Evolutionary conservation across 2,888 invertebrate genomes (phyloP).

Genomic region (Kuschelorhynchus macadamiae): DNA sequence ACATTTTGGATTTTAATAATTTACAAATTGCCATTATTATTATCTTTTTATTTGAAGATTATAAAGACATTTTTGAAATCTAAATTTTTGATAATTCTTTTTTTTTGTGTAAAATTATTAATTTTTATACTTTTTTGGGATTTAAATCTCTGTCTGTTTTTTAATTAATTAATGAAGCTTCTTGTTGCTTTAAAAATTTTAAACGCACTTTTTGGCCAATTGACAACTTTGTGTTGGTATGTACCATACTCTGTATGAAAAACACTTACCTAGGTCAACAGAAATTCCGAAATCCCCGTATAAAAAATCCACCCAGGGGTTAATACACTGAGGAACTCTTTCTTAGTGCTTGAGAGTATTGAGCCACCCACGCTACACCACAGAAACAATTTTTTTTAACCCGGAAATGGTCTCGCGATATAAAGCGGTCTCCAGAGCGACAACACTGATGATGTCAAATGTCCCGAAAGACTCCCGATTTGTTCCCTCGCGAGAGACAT

Average conservation of each 20-base stretch:
- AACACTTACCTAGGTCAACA: conserved; percentile 44
- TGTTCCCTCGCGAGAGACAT: conserved; percentile 56
- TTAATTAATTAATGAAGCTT: too few species aligned
- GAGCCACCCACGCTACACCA: conserved; percentile 35
- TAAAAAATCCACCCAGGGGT: conserved; percentile 25
- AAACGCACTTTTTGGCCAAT: too few species aligned
- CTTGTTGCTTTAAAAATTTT: too few species aligned
- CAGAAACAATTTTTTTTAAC: conserved; percentile 39
- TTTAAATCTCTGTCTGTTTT: too few species aligned
- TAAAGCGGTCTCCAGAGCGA: conserved; percentile 47
- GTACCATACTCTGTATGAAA: not conserved
- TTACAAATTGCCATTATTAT: too few species aligned
- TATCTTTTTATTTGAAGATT: too few species aligned
- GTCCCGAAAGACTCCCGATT: conserved; percentile 62
- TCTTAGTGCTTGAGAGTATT: conserved; percentile 9
- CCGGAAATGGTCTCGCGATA: conserved; percentile 38
- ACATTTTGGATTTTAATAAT: too few species aligned
- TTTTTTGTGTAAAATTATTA: too few species aligned
- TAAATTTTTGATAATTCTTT: too few species aligned
- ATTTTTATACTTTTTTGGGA: too few species aligned
- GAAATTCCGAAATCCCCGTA: conserved; percentile 20
- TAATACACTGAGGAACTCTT: conserved; percentile 26
- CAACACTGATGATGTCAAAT: conserved; percentile 53
- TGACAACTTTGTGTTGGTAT: too few species aligned
- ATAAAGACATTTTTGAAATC: too few species aligned